Evolutionary conservation across 2,797 vertebrate genomes (phyloP).

Genomic region (Gephyroberyx darwinii): DNA sequence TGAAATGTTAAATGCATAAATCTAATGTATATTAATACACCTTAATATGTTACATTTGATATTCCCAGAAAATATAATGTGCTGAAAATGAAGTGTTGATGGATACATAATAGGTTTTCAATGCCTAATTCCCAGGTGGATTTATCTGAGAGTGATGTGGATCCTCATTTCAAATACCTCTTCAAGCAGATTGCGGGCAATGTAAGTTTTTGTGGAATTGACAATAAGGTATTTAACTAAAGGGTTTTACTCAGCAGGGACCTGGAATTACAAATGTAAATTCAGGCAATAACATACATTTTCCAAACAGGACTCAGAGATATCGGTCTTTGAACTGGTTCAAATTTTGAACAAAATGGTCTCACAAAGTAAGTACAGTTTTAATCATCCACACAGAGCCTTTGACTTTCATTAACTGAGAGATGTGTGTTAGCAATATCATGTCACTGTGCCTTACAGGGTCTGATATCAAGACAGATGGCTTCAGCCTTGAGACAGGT

Average conservation of each 20-base stretch:
- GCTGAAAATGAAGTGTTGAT: too few relatives aligned
- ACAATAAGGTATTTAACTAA: background rate
- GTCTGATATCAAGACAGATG: slow-evolving; percentile 76
- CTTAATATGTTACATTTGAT: too few relatives aligned
- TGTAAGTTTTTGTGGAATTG: slow-evolving; percentile 75
- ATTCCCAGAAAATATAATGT: too few relatives aligned
- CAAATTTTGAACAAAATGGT: slow-evolving; percentile 86
- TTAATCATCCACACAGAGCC: background rate
- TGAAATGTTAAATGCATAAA: too few relatives aligned
- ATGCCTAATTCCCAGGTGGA: slow-evolving; percentile 71
- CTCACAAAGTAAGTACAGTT: slow-evolving; percentile 83
- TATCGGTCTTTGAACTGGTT: slow-evolving; percentile 87
- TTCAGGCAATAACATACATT: background rate
- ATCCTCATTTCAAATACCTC: slow-evolving; percentile 85
- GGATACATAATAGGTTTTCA: too few relatives aligned
- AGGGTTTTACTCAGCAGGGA: background rate
- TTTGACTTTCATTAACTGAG: background rate
- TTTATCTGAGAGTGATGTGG: slow-evolving; percentile 84
- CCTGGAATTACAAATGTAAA: background rate
- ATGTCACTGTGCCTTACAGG: slow-evolving; percentile 56
- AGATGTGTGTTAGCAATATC: background rate
- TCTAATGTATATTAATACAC: too few relatives aligned
- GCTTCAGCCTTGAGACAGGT: slow-evolving; percentile 79
- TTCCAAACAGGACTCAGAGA: slow-evolving; percentile 84
- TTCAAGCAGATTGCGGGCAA: slow-evolving; percentile 88